Evolutionary conservation across 2,888 invertebrate species (phyloP).

Genomic region (Willowsia nigromaculata): DNA sequence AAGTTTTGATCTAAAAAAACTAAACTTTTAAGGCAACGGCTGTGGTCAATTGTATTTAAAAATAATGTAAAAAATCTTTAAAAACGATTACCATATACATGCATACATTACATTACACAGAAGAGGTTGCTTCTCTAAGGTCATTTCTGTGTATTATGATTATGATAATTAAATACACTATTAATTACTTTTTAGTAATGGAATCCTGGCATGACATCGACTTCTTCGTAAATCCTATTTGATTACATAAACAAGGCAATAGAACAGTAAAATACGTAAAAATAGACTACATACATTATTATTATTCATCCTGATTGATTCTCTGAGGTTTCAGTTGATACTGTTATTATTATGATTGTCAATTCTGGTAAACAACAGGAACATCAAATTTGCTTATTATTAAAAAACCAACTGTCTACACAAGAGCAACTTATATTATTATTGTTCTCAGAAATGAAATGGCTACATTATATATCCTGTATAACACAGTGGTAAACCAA

Average conservation of each 20-base stretch:
- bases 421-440: conserved; percentile 8
- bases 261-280: conserved; percentile 39
- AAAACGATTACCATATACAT: conserved; percentile 60
- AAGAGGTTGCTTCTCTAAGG: conserved; percentile 32
- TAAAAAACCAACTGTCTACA: conserved; percentile 1
- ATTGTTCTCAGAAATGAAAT: not conserved
- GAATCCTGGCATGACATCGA: conserved; percentile 65
- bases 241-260: conserved; percentile 35
- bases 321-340: conserved; percentile 27
- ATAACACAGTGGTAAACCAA: conserved; percentile 9
- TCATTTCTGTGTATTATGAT: conserved; percentile 44
- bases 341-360: conserved; percentile 7
- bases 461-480: not conserved
- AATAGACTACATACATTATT: conserved; percentile 12
- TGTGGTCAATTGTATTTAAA: conserved; percentile 64
- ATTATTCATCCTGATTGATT: conserved; percentile 17
- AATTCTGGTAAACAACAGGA: not conserved
- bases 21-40: conserved; percentile 56
- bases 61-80: conserved; percentile 45
- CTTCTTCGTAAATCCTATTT: conserved; percentile 51
- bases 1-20: conserved; percentile 50
- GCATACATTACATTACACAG: conserved; percentile 32
- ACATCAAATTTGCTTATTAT: conserved; percentile 11
- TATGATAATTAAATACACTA: conserved; percentile 38
- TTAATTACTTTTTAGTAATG: conserved; percentile 47